phyloP scores from a whole-genome alignment of 2,113 vertebrate genomes.

The Corynorhinus townsendii region DNA sequence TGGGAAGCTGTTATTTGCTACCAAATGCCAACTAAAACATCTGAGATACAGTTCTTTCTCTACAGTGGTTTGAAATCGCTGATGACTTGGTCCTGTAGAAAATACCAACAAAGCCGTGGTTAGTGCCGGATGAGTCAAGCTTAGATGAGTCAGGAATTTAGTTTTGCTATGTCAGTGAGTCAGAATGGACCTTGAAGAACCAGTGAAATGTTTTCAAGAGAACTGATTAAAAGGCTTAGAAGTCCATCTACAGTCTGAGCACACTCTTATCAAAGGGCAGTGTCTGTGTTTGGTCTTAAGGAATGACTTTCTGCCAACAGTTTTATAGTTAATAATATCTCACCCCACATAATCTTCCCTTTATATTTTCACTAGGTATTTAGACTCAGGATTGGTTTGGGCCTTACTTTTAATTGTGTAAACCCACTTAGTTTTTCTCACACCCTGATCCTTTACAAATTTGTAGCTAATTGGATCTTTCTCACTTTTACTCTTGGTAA shows the following conservation, averaged over 20 bases:
- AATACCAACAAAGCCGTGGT: background rate
- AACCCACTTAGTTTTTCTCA: background rate
- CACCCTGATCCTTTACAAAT: background rate
- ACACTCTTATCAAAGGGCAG: background rate
- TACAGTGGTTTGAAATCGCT: background rate
- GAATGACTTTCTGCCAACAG: background rate
- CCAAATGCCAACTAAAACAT: background rate
- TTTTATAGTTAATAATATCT: background rate
- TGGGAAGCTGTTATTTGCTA: background rate
- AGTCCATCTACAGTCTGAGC: background rate
- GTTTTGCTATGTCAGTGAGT: background rate
- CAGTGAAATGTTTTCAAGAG: background rate
- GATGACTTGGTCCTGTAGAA: background rate
- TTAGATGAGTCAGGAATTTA: background rate
- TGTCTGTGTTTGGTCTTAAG: background rate
- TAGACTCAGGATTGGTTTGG: background rate
- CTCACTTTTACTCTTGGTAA: conserved; percentile 1
- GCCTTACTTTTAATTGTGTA: background rate
- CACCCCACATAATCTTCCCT: background rate
- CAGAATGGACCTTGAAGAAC: background rate
- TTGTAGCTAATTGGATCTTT: background rate
- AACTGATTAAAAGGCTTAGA: background rate
- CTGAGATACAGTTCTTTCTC: background rate
- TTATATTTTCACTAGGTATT: background rate
- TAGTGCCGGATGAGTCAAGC: background rate